phyloP scores from a whole-genome alignment of 2,797 vertebrate species.

The Neosalanx taihuensis region DNA sequence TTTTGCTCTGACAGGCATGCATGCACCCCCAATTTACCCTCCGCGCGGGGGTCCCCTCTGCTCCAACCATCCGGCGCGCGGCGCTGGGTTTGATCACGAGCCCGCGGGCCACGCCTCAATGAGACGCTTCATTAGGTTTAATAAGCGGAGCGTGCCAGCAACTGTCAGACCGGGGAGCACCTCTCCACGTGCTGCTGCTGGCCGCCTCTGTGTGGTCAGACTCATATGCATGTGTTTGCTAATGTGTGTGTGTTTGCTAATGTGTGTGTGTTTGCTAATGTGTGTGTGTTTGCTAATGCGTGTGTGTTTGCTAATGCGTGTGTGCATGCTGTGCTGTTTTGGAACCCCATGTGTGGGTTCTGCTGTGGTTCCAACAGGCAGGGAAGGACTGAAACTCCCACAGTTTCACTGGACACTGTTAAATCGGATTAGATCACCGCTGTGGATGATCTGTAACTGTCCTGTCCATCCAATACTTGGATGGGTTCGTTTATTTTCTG shows the following conservation, averaged over 20 bases:
- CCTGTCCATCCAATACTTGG: conserved; percentile 30
- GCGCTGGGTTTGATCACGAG: conserved; percentile 57
- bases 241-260: conserved; percentile 26
- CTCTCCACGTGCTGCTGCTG: conserved; percentile 49
- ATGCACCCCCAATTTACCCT: conserved; percentile 48
- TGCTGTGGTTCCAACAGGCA: conserved; percentile 35
- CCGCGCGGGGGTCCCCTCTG: conserved; percentile 30
- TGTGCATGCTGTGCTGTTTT: conserved; percentile 39
- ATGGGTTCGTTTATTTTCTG: background rate
- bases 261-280: conserved; percentile 23
- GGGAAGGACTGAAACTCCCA: conserved; percentile 16
- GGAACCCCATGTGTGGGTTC: conserved; percentile 30
- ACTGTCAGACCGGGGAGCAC: conserved; percentile 58
- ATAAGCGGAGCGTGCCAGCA: conserved; percentile 67
- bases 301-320: conserved; percentile 23
- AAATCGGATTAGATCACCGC: conserved; percentile 70
- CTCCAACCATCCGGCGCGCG: conserved; percentile 30
- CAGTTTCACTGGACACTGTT: conserved; percentile 39
- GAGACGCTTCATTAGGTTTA: conserved; percentile 67
- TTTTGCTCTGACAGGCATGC: conserved; percentile 50
- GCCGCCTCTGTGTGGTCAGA: background rate
- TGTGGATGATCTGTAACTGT: conserved; percentile 53
- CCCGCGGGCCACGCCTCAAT: conserved; percentile 56
- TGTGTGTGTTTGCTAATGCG: conserved; percentile 10
- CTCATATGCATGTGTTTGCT: conserved; percentile 12